Conservation (phyloP, 2,113 vertebrate genomes). For the Marcusenius ussheri region DNA sequence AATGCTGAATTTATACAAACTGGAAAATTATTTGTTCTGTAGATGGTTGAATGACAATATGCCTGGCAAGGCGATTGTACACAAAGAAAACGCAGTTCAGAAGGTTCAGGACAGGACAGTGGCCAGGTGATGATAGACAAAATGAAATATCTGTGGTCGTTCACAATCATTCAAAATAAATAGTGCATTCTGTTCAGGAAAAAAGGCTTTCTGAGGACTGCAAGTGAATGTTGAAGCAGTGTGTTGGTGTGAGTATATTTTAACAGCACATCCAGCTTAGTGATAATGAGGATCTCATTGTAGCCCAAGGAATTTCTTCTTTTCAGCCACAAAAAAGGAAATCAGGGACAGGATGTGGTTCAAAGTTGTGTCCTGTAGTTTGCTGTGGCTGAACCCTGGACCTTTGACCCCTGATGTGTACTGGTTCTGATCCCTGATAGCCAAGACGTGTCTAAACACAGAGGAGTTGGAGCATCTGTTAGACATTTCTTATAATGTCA, state of each 20-base stretch:
- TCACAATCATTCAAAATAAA: not conserved
- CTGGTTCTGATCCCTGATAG: not conserved
- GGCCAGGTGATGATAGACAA: not conserved
- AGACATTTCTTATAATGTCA: not conserved
- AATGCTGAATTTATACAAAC: not conserved
- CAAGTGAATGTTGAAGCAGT: not conserved
- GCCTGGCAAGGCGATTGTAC: not conserved
- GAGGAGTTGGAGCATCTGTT: not conserved
- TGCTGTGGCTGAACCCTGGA: not conserved
- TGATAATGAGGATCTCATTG: not conserved
- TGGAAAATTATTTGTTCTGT: not conserved
- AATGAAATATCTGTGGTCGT: not conserved
- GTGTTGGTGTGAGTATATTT: not conserved
- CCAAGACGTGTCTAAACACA: not conserved
- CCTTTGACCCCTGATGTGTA: not conserved
- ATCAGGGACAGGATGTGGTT: not conserved
- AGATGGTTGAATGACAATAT: not conserved
- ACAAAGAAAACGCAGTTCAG: not conserved
- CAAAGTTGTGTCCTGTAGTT: not conserved
- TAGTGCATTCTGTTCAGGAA: not conserved
- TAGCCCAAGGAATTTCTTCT: not conserved
- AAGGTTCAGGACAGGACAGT: not conserved
- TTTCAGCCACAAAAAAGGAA: not conserved
- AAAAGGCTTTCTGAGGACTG: not conserved
- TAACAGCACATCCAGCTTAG: not conserved